phyloP scores from a whole-genome alignment of 2,888 invertebrate species.

The Hanleya hanleyi region DNA sequence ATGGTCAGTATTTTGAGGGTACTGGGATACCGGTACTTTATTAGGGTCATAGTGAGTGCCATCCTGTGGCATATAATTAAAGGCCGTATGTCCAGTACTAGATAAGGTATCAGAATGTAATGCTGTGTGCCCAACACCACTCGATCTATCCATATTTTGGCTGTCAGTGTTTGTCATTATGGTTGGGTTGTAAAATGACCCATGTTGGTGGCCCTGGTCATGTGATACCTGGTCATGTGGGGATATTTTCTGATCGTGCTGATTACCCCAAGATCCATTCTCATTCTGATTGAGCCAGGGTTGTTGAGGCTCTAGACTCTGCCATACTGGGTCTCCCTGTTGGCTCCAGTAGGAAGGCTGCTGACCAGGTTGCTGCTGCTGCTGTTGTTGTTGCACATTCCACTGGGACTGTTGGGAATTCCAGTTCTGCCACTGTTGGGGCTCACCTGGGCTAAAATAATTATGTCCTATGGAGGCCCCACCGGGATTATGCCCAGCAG shows the following conservation, averaged over 20 bases:
- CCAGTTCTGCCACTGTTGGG: not conserved
- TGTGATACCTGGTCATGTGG: not conserved
- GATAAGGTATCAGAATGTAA: not conserved
- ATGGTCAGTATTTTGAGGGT: not conserved
- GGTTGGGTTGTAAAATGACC: not conserved
- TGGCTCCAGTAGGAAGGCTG: constrained; percentile 17
- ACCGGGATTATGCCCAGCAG: too few relatives aligned
- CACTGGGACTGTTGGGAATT: not conserved
- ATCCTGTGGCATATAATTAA: not conserved
- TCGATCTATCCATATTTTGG: not conserved
- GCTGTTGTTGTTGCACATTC: constrained; percentile 15
- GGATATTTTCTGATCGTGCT: not conserved
- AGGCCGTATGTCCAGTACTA: not conserved
- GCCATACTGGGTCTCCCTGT: not conserved
- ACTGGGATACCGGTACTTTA: constrained; percentile 19
- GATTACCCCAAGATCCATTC: not conserved
- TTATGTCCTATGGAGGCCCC: too few relatives aligned
- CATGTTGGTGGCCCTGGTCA: not conserved
- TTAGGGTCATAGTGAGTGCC: constrained; percentile 11
- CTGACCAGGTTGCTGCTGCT: constrained; percentile 19
- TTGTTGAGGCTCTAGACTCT: not conserved
- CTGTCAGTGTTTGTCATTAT: not conserved
- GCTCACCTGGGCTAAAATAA: not conserved
- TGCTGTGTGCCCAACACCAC: too few relatives aligned
- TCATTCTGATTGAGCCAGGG: not conserved